A percentile compares a stretch with the other conserved stretches of the same genome.
Conservation (phyloP, 2,113 vertebrate species). For the Apeltes quadracus region DNA sequence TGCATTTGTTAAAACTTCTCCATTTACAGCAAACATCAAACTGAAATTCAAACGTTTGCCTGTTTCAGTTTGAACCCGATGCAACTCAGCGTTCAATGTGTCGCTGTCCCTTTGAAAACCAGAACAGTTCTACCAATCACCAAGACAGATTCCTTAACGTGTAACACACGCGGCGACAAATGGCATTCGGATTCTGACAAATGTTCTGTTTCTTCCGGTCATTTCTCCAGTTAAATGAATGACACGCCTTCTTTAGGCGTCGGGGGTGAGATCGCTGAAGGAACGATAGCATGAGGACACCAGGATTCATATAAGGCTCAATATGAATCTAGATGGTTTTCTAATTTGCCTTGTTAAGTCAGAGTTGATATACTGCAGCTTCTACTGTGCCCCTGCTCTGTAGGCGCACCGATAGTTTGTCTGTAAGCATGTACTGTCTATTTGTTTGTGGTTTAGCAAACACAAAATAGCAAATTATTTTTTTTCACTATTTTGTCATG, state of each 20-base stretch:
- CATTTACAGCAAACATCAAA: neutral
- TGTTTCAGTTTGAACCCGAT: neutral
- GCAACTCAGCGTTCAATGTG: too few relatives aligned
- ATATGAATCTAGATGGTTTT: neutral
- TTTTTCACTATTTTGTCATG: neutral
- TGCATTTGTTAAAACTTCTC: neutral
- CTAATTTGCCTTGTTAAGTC: neutral
- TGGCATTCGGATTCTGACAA: neutral
- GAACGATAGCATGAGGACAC: neutral
- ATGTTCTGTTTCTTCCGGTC: conserved; percentile 35
- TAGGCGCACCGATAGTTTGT: neutral
- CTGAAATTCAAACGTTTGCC: neutral
- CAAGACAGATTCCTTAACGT: too few relatives aligned
- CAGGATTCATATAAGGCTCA: neutral
- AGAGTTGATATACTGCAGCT: neutral
- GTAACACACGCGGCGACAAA: too few relatives aligned
- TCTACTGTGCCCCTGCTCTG: neutral
- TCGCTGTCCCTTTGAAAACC: too few relatives aligned
- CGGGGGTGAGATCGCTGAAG: neutral
- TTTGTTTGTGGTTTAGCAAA: neutral
- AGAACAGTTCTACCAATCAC: too few relatives aligned
- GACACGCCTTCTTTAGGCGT: neutral
- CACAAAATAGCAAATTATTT: neutral
- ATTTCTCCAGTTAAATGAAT: conserved; percentile 29
- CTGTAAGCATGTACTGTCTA: neutral